Base-by-base conservation (phyloP, 1,140 invertebrate genomes). In the Microplitis mediator region DNA sequence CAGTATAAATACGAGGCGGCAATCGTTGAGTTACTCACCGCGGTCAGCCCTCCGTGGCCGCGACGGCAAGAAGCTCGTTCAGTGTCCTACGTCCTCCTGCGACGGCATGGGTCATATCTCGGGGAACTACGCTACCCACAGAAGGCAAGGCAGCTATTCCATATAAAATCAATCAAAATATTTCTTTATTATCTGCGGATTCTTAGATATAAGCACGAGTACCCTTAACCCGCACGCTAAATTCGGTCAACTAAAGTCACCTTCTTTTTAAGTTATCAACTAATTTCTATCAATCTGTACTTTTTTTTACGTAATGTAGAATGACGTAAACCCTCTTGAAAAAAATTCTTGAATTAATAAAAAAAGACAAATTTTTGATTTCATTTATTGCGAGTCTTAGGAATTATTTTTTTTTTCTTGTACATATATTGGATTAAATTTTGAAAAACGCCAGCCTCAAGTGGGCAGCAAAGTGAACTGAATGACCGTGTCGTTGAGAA, bases 31-130 rank as follows among this genome's bases (percentile, higher is more conserved):
- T 87, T 85, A 84, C 77, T 80, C 82, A 72, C 76, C 80, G 78
- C 85, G 86, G 72, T 82, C 86, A 81, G 77, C 80, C 76, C 81
- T 81, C 82, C 84, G 88, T 82, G 87, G 89, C 82, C 88, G 90
- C 81, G 91, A 91, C 80, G 90, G 89, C 78, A 91, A 91, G 87
- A 91, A 92, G 86, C 88, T 91, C 82, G 90, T 92, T 83, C 91
- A 91, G 83, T 94, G 93, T 83, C 92, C 92, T 70, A 93, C 91
- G 71, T 90, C 90, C 75, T 91, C 90, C 78, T 94, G 93, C 87
- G 91, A 93, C 88, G 92, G 93, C 84, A 90, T 91, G 88, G 91
- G 91, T 79, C 91, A 92, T 87, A 85, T 92, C 81, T 92, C 90
- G 80, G 92, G 90, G 83, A 93, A 93, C 89, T 93, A 92, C 88